Base-by-base conservation (phyloP, 2,113 vertebrate species). In the Saccopteryx bilineata region DNA sequence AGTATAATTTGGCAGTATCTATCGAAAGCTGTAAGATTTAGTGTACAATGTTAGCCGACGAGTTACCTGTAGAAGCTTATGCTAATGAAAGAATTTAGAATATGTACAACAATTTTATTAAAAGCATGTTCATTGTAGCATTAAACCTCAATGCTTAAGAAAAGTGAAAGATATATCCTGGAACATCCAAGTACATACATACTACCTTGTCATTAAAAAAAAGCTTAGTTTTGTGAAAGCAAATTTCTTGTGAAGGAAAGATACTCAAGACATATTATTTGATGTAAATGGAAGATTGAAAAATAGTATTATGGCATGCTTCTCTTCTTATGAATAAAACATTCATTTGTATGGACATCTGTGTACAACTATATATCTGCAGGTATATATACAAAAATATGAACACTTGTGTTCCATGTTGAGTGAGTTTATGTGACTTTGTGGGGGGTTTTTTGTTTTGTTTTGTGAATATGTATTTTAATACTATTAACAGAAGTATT, bases 21-120 rank as follows among this genome's bases (percentile, higher is more conserved):
- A 65, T 54, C 26, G 87, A 93, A 96, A 83, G 31, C 9, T 39
- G 8, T 86, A 92, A 83, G 92, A 84, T 48, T 85, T 65, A 86
- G 52, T 33, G 5, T 33, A 31, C 24, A 24, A 60, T 1, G 0
- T 31, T 46, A 61, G 2, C 4, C 3, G 89, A 39, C 2, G 83
- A 60, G 31, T 85, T 11, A 54, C n/a, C 72, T 79, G 3, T 75
- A 83, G 48, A 39, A 81, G 81, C 8, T 82, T 46, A 85, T 3
- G 2, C 14, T 93, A 91, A 69, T 60, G 9, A 89, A 79, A 91
- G 71, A 61, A 71, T 94, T 94, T 79, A 93, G 58, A 89, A 75
- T 33, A 28, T 60, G 2, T 24, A 79, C 58, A 79, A 39, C 74
- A 5, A 87, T 87, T 83, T 87, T 13, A 75, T 76, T n/a, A 48